Evolutionary conservation across 2,113 vertebrate species (phyloP).

Genomic region (Sterrhoptilus dennistouni): DNA sequence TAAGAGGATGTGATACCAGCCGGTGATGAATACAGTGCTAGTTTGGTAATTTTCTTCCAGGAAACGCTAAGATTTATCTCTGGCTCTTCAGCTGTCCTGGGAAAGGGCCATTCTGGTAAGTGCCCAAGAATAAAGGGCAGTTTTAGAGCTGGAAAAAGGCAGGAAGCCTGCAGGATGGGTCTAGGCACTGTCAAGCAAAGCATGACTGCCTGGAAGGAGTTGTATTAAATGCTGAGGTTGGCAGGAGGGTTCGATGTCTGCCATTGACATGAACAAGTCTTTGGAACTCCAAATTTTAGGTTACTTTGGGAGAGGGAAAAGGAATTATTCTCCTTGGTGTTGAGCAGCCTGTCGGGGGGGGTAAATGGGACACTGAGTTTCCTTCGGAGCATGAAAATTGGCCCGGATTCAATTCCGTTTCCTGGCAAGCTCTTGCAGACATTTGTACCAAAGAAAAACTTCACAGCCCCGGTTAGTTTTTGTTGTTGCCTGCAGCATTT

Average conservation of each 20-base stretch:
- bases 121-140: background rate
- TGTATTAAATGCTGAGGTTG: background rate
- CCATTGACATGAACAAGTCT: background rate
- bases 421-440: conserved; percentile 30
- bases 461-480: background rate
- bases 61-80: conserved; percentile 36
- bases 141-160: background rate
- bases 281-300: background rate
- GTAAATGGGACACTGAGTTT: conserved; percentile 51
- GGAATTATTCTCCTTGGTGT: background rate
- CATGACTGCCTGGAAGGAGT: background rate
- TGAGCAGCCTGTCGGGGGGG: background rate
- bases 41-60: conserved; percentile 18
- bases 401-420: conserved; percentile 11
- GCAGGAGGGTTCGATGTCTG: background rate
- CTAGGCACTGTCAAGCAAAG: background rate
- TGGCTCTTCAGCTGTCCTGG: background rate
- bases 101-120: background rate
- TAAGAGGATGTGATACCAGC: conserved; percentile 6
- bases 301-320: conserved; percentile 8
- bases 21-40: background rate
- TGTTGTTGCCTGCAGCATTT: background rate
- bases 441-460: conserved; percentile 10
- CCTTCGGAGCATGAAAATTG: conserved; percentile 51
- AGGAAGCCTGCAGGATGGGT: conserved; percentile 22